Conservation (phyloP, 2,797 vertebrate genomes). For the Percopsis omiscomaycus region DNA sequence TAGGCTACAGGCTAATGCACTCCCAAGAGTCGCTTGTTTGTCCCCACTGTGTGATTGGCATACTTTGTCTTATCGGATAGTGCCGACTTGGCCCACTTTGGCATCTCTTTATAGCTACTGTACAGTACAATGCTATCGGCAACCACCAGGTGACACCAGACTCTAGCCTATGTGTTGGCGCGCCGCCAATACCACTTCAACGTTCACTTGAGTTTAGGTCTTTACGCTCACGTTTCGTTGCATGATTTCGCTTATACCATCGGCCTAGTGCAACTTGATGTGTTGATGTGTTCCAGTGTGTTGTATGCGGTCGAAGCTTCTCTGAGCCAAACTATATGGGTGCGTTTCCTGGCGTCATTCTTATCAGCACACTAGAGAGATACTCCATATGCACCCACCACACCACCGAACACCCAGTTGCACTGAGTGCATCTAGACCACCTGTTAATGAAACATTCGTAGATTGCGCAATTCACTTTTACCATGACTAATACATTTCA, state of each 20-base stretch:
- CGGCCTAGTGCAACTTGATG: no score
- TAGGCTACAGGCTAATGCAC: not conserved
- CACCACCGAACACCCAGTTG: not conserved
- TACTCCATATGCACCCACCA: not conserved
- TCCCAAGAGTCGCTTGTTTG: not conserved
- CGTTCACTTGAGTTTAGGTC: slow-evolving; percentile 5
- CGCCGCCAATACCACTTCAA: not conserved
- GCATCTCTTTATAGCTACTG: no score
- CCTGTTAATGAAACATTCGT: no score
- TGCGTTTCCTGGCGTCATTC: not conserved
- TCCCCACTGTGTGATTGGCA: no score
- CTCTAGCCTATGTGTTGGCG: not conserved
- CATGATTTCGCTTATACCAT: no score
- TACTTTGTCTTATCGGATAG: no score
- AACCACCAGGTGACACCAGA: slow-evolving; percentile 47
- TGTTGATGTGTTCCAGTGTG: not conserved
- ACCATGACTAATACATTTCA: no score
- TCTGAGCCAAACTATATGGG: not conserved
- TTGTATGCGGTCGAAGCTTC: not conserved
- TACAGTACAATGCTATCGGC: not conserved
- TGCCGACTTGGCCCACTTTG: no score
- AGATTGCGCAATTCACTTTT: no score
- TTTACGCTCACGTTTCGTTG: not conserved
- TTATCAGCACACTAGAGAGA: slow-evolving; percentile 12
- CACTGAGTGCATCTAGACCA: no score